These are phyloP conservation scores for Pithys albifrons DNA, from an alignment of 2,113 vertebrate genomes.

Conservation along the genomic window DNA sequence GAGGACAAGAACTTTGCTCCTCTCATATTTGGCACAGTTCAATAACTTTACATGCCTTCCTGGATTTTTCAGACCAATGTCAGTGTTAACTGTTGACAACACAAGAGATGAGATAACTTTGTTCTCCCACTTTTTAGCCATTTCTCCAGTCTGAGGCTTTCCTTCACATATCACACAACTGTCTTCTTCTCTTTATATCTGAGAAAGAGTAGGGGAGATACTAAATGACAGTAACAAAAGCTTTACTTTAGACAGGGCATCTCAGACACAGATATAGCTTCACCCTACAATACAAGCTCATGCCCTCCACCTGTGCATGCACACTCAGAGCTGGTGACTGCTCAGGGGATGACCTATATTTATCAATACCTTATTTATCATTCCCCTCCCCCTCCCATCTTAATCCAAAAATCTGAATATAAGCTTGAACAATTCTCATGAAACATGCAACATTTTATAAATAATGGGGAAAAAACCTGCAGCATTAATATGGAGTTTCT, in stretches of 20 bases:
- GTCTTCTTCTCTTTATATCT: neutral
- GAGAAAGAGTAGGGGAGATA: neutral
- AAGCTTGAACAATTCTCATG: neutral
- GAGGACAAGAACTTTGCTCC: neutral
- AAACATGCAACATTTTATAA: neutral
- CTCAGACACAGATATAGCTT: neutral
- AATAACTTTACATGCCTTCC: neutral
- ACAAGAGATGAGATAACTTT: rapidly evolving
- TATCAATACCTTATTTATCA: neutral
- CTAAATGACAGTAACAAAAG: neutral
- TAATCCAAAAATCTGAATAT: neutral
- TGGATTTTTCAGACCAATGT: neutral
- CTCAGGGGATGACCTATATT: neutral
- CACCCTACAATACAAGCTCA: neutral
- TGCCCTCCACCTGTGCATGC: neutral
- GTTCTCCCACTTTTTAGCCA: neutral
- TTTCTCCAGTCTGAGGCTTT: neutral
- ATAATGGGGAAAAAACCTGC: neutral
- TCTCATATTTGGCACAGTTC: neutral
- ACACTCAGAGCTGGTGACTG: neutral
- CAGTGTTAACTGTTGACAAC: neutral
- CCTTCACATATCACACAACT: neutral
- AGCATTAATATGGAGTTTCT: neutral
- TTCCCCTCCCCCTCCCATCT: neutral
- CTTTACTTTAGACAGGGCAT: neutral